Percentiles rank a stretch among this genome's conserved stretches.
Evolutionary conservation across 2,797 vertebrate species (phyloP).

Genomic region (Lepilemur ruficaudatus): DNA sequence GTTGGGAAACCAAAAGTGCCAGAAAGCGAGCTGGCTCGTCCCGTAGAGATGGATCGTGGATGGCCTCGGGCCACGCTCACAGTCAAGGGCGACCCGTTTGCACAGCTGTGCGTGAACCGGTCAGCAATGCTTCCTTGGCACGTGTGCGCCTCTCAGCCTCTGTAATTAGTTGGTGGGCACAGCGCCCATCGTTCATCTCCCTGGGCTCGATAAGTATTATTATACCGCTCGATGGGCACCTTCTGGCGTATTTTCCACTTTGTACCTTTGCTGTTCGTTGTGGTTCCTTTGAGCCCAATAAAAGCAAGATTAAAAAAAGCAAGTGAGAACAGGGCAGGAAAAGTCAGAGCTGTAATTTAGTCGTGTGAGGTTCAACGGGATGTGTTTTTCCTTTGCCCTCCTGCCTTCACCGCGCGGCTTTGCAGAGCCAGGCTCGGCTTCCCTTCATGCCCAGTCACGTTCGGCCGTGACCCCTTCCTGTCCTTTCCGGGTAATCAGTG

Average conservation of each 20-base stretch:
- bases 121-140: rapidly evolving
- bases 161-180: neutral
- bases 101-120: neutral
- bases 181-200: neutral
- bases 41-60: neutral
- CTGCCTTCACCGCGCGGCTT: neutral
- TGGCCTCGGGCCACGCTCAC: rapidly evolving
- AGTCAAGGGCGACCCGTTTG: neutral
- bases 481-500: neutral
- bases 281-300: slow-evolving; percentile 19
- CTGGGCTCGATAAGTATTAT: neutral
- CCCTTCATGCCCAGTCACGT: neutral
- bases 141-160: neutral
- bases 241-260: neutral
- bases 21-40: neutral
- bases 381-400: neutral
- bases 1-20: neutral
- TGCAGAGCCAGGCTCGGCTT: neutral
- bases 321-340: neutral
- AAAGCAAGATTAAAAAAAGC: slow-evolving; percentile 13
- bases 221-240: neutral
- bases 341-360: slow-evolving; percentile 15
- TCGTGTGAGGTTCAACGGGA: neutral
- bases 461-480: neutral
- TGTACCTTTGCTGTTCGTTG: slow-evolving; percentile 10